Conservation (phyloP, 2,888 invertebrate genomes). For the Xylota sylvarum region DNA sequence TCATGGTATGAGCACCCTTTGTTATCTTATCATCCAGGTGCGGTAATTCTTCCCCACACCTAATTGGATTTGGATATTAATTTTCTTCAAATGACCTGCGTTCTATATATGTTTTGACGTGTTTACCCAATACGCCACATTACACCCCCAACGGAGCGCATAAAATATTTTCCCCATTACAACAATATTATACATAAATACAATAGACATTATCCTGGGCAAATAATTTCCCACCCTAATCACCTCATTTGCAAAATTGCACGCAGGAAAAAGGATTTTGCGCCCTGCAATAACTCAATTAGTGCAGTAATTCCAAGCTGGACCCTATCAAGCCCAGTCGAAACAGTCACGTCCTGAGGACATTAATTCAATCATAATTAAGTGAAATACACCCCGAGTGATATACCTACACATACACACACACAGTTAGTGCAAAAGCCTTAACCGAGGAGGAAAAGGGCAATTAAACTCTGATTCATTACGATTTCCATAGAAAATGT, state of each 20-base stretch:
- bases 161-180: slow-evolving; percentile 37
- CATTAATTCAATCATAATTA: slow-evolving; percentile 76
- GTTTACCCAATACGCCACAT: background rate
- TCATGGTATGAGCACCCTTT: too few relatives aligned
- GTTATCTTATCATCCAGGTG: too few relatives aligned
- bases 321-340: slow-evolving; percentile 24
- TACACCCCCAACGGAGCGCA: background rate
- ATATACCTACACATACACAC: slow-evolving; percentile 3
- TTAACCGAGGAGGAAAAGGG: slow-evolving; percentile 13
- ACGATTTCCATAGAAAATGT: slow-evolving; percentile 57
- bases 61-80: background rate
- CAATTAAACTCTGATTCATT: slow-evolving; percentile 74
- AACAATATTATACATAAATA: slow-evolving; percentile 15
- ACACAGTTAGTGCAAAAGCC: background rate
- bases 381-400: slow-evolving; percentile 54
- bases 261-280: slow-evolving; percentile 24
- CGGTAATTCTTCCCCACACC: too few relatives aligned
- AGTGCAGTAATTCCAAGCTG: slow-evolving; percentile 60
- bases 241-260: slow-evolving; percentile 63
- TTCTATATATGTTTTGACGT: background rate
- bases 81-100: too few relatives aligned
- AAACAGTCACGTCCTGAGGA: slow-evolving; percentile 59
- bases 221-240: slow-evolving; percentile 47
- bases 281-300: slow-evolving; percentile 67
- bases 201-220: slow-evolving; percentile 25